Evolutionary conservation across 2,113 vertebrate genomes (phyloP).

Genomic region (Calyptommatus sinebrachiatus): DNA sequence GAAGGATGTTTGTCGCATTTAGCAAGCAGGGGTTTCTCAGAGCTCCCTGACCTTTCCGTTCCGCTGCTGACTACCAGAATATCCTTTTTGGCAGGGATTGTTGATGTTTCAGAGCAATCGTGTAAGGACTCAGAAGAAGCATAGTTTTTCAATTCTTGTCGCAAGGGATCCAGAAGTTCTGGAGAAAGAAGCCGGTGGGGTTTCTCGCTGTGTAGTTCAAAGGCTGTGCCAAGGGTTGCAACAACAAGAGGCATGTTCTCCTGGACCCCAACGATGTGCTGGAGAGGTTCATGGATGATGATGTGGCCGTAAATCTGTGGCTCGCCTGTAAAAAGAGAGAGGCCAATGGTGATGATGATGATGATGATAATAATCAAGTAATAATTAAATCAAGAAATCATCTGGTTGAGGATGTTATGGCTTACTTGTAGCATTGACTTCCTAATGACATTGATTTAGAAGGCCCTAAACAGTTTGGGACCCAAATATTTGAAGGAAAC

Average conservation of each 20-base stretch:
- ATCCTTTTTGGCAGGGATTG: accelerated
- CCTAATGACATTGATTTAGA: too few relatives aligned
- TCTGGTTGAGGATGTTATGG: too few relatives aligned
- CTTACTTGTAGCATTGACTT: too few relatives aligned
- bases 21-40: neutral
- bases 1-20: too few relatives aligned
- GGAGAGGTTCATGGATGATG: constrained; percentile 70
- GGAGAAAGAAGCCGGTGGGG: neutral
- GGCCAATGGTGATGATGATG: neutral
- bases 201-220: neutral
- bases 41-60: neutral
- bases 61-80: accelerated
- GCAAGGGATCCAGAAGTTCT: neutral
- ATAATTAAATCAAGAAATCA: too few relatives aligned
- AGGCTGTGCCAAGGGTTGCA: constrained; percentile 54
- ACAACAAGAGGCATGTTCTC: constrained; percentile 65
- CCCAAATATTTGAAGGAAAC: too few relatives aligned
- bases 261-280: constrained; percentile 62
- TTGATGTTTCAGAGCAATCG: accelerated
- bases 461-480: too few relatives aligned
- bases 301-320: constrained; percentile 69
- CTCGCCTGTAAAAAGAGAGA: constrained; percentile 20
- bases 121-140: accelerated
- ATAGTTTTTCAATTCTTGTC: neutral
- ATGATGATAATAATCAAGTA: too few relatives aligned